Evolutionary conservation across 1,140 invertebrate species (phyloP).

Genomic region (Hylaeus anthracinus): DNA sequence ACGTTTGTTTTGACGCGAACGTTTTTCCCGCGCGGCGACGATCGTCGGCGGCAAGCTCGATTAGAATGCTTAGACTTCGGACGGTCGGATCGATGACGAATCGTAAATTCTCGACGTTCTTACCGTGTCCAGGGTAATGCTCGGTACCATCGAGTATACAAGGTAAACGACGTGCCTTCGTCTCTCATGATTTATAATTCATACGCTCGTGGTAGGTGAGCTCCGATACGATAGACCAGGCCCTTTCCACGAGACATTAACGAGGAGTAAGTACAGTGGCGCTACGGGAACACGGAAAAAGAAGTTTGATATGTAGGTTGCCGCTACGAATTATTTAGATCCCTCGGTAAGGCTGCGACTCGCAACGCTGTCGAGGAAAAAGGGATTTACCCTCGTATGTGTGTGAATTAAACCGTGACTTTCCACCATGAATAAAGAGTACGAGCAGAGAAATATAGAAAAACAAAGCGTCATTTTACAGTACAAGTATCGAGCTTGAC

Average conservation of each 20-base stretch:
- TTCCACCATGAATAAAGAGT: too few relatives aligned
- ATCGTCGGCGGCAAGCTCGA: neutral
- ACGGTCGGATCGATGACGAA: constrained; percentile 25
- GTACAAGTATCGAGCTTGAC: too few relatives aligned
- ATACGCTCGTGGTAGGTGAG: neutral
- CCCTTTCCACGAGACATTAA: neutral
- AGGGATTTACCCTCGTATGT: neutral
- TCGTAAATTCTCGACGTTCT: constrained; percentile 1
- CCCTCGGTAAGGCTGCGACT: neutral
- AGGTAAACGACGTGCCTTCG: neutral
- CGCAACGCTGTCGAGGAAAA: neutral
- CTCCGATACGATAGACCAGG: neutral
- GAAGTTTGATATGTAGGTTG: constrained; percentile 1
- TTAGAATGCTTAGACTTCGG: neutral
- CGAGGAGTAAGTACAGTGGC: neutral
- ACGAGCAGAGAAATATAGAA: too few relatives aligned
- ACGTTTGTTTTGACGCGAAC: neutral
- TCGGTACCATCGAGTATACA: neutral
- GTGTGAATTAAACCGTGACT: too few relatives aligned
- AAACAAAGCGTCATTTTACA: too few relatives aligned
- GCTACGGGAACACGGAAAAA: neutral
- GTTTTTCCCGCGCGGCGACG: constrained; percentile 1
- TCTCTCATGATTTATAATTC: constrained; percentile 32
- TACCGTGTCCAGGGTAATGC: neutral
- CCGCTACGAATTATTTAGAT: neutral